phyloP scores from a whole-genome alignment of 2,113 vertebrate species.

The Bostrychus sinensis region DNA sequence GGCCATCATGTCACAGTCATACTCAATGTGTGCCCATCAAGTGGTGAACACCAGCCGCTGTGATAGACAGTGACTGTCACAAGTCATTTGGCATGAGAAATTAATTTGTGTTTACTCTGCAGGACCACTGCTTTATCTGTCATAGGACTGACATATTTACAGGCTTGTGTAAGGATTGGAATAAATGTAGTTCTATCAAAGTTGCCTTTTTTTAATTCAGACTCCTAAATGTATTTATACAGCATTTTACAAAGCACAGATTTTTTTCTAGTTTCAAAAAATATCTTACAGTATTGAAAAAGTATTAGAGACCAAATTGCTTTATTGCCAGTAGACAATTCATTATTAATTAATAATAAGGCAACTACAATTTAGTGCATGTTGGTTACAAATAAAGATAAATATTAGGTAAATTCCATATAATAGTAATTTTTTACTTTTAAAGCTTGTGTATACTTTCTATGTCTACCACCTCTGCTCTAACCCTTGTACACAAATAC shows the following conservation, averaged over 20 bases:
- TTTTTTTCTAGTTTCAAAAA: too few relatives aligned
- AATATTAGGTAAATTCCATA: background rate
- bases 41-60: constrained; percentile 10
- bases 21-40: background rate
- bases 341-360: background rate
- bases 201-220: background rate
- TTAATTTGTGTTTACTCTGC: constrained; percentile 34
- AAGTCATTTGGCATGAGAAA: constrained; percentile 26
- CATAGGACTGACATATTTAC: background rate
- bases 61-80: constrained; percentile 28
- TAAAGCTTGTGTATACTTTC: too few relatives aligned
- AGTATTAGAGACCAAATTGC: background rate
- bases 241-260: background rate
- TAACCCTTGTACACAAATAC: constrained; percentile 27
- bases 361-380: too few relatives aligned
- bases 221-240: background rate
- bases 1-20: constrained; percentile 1
- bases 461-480: constrained; percentile 19
- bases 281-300: too few relatives aligned
- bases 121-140: constrained; percentile 7
- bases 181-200: constrained; percentile 15
- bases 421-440: background rate
- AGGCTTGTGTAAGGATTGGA: constrained; percentile 1
- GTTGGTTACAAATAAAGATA: too few relatives aligned
- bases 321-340: background rate